Percentiles rank a stretch among this genome's conserved stretches.
These are phyloP conservation scores for Apis mellifera DNA, from an alignment of 1,140 invertebrate genomes.

Conservation along the genomic window Amel_HAv3.1 CM009941.2:9934501-9935000, in stretches of 20 bases:
- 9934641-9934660: conserved; percentile 26
- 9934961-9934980: conserved; percentile 84
- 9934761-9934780: not conserved
- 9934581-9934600: conserved; percentile 59
- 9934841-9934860: conserved; percentile 1
- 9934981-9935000: conserved; percentile 83
- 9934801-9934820: not conserved
- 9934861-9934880: conserved; percentile 82
- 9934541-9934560: conserved; percentile 59
- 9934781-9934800: not conserved
- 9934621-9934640: conserved; percentile 59
- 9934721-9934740: not conserved
- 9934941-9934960: conserved; percentile 85
- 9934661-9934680: not conserved
- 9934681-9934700: not conserved
- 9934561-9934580: conserved; percentile 63
- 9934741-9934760: no score
- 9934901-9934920: conserved; percentile 78
- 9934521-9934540: conserved; percentile 53
- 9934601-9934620: conserved; percentile 18
- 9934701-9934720: not conserved
- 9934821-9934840: not conserved
- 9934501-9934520: not conserved
- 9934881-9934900: conserved; percentile 83
- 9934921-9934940: conserved; percentile 54